Evolutionary conservation across 1,140 invertebrate genomes (phyloP), one percentile per base, ranked within the genome.

Genomic region (Pogonognathellus flavescens): DNA sequence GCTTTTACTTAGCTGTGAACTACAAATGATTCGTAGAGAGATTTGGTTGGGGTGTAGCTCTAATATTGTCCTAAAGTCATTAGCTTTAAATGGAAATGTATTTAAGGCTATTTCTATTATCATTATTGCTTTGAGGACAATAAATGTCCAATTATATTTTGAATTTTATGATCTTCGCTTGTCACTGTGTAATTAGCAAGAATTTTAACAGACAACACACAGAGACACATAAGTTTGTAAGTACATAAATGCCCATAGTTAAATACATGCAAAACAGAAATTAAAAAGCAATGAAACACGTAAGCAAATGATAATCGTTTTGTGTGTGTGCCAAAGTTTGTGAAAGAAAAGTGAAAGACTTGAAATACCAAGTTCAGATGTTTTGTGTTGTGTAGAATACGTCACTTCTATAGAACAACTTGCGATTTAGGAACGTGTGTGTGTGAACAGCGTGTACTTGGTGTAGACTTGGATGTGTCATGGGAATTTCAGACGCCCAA

Each of bases 101-200:
- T 66, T 66, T 66, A 66, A 66, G 22, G 20, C 22, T 25, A 66
- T 66, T 66, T 66, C 62, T 66, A 66, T 66, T 25, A 31, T 66
- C 62, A 25, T 66, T 66, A 66, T 66, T 60, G 20, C 62, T 66
- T 25, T 25, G 22, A 66, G 25, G 62, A 66, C 62, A 66, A 66
- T 66, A 66, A 66, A 66, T 66, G 62, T 66, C 62, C 62, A 66
- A 66, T 66, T 66, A 66, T 31, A 66, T 66, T 66, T 66, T 66
- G 62, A 25, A 66, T 66, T 66, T 66, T 66, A 66, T 66, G 62
- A 66, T 66, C 60, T 66, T 13, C 25, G 62, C 60, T 62, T 62
- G 60, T 62, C 60, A 22, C 60, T 62, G 20, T 66, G 62, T 25
- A 66, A 66, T 66, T 66, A 66, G 62, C 25, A 6, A 4, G 31